A percentile compares a stretch with the other conserved stretches of the same genome.
phyloP scores from a whole-genome alignment of 2,888 invertebrate species.

The Tenthredo distinguenda region DNA sequence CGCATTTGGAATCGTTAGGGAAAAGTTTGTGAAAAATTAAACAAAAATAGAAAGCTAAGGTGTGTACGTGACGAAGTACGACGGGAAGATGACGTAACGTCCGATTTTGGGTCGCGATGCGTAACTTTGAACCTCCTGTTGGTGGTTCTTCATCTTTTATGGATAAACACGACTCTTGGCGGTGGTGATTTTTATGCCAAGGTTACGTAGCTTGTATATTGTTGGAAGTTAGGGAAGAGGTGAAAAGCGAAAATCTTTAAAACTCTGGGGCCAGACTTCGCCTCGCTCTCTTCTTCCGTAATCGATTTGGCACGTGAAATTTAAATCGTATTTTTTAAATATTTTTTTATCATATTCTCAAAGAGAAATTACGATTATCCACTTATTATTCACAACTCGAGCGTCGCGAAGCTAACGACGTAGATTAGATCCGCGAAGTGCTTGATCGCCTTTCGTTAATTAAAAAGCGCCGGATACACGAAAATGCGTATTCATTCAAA shows the following conservation, averaged over 20 bases:
- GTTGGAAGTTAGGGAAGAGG: neutral
- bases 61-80: neutral
- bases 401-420: neutral
- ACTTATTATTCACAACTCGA: slow-evolving; percentile 14
- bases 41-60: neutral
- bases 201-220: neutral
- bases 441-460: slow-evolving; percentile 39
- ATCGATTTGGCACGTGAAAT: slow-evolving; percentile 7
- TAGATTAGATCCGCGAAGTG: slow-evolving; percentile 27
- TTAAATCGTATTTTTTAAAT: neutral
- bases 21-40: neutral
- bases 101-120: neutral
- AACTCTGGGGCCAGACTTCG: neutral
- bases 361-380: neutral
- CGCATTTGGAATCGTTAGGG: neutral
- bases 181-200: neutral
- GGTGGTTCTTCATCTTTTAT: slow-evolving; percentile 8
- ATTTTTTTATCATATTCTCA: neutral
- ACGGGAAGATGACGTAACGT: neutral
- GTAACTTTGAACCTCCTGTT: neutral
- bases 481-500: neutral
- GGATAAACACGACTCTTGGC: neutral
- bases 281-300: neutral
- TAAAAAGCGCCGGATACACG: slow-evolving; percentile 1
- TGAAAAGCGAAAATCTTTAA: neutral